Conservation (phyloP, 2,888 invertebrate species). For the Rhorus exstirpatorius region DNA sequence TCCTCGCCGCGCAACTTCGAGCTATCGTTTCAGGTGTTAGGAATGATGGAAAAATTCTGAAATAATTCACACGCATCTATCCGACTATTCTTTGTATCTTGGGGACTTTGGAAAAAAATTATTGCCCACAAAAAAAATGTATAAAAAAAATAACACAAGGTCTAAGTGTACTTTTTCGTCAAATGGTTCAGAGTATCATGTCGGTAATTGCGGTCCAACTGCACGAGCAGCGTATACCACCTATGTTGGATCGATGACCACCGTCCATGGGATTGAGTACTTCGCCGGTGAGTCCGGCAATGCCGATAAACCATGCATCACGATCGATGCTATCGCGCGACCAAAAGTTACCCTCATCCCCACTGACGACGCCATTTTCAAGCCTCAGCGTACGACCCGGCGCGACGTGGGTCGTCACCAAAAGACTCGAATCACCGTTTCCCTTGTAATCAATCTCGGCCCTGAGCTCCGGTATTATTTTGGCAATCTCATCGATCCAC, state of each 20-base stretch:
- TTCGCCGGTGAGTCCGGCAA: constrained; percentile 30
- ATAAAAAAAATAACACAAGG: too few species aligned
- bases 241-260: constrained; percentile 39
- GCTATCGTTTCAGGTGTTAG: too few species aligned
- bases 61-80: too few species aligned
- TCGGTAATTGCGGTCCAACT: constrained; percentile 26
- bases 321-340: constrained; percentile 30
- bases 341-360: constrained; percentile 28
- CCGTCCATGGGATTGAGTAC: constrained; percentile 38
- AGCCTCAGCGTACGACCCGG: constrained; percentile 11
- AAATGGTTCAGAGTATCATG: background rate
- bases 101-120: too few species aligned
- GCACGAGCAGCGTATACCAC: constrained; percentile 24
- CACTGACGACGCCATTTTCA: constrained; percentile 1
- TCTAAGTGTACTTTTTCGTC: too few species aligned
- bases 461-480: constrained; percentile 25
- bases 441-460: constrained; percentile 31
- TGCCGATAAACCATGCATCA: constrained; percentile 27
- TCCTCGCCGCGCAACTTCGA: too few species aligned
- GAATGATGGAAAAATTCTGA: too few species aligned
- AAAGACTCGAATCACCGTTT: constrained; percentile 18
- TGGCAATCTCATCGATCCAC: constrained; percentile 2
- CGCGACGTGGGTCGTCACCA: constrained; percentile 14
- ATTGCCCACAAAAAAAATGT: too few species aligned
- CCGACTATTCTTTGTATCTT: too few species aligned